Evolutionary conservation across 2,113 vertebrate species (phyloP).

Genomic region (Marcusenius ussheri): DNA sequence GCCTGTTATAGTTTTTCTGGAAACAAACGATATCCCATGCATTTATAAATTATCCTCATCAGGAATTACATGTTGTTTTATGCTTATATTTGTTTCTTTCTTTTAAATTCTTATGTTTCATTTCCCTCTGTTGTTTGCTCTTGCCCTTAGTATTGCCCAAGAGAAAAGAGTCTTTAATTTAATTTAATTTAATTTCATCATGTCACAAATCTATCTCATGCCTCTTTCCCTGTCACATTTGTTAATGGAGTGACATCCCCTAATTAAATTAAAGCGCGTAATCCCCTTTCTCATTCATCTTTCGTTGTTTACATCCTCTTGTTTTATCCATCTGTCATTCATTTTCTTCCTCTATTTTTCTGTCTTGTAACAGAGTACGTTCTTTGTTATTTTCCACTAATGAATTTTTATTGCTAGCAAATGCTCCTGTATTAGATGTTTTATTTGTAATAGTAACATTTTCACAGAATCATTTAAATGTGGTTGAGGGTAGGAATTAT

Average conservation of each 20-base stretch:
- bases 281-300: slow-evolving; percentile 14
- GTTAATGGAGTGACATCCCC: slow-evolving; percentile 36
- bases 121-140: not conserved
- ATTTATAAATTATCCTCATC: not conserved
- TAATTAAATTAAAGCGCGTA: slow-evolving; percentile 48
- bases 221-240: slow-evolving; percentile 21
- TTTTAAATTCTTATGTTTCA: not conserved
- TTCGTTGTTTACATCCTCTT: not conserved
- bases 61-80: not conserved
- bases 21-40: not conserved
- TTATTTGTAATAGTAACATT: not conserved
- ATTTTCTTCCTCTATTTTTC: not conserved
- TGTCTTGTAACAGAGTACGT: not conserved
- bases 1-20: not conserved
- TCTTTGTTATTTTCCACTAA: not conserved
- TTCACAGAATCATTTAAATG: not conserved
- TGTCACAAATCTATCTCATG: slow-evolving; percentile 24
- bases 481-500: not conserved
- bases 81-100: not conserved
- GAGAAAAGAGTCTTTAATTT: slow-evolving; percentile 26
- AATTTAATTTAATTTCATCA: slow-evolving; percentile 30
- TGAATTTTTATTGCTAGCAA: not conserved
- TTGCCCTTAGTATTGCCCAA: not conserved
- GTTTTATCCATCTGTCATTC: not conserved
- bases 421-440: not conserved